Percentiles rank a stretch among this genome's conserved stretches.
Conservation (phyloP, 2,888 invertebrate genomes). For the Trachelus iudaicus region DNA sequence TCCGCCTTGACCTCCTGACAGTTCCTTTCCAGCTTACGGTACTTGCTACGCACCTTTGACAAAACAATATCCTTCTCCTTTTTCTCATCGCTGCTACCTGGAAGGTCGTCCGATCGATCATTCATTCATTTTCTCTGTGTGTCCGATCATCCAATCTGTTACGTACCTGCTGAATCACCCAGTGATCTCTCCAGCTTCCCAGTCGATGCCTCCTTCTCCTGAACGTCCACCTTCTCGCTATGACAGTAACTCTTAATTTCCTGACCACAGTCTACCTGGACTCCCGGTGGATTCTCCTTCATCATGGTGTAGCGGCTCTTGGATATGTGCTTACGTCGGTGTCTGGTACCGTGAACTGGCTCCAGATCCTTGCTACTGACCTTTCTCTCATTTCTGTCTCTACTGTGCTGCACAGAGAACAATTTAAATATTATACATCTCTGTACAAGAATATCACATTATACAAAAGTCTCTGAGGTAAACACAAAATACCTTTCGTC, state of each 20-base stretch:
- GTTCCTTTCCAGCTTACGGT: conserved; percentile 45
- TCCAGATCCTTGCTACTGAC: conserved; percentile 36
- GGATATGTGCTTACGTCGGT: conserved; percentile 27
- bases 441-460: neutral
- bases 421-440: neutral
- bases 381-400: conserved; percentile 24
- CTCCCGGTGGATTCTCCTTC: neutral
- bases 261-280: neutral
- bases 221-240: neutral
- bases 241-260: neutral
- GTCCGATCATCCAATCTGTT: neutral
- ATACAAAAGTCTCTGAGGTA: neutral
- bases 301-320: neutral
- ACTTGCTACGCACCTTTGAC: conserved; percentile 42
- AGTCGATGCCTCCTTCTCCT: neutral
- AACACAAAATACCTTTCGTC: conserved; percentile 30
- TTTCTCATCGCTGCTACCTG: conserved; percentile 36
- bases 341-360: conserved; percentile 36
- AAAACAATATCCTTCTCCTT: conserved; percentile 42
- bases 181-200: neutral
- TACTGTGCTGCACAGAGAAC: conserved; percentile 30
- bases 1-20: conserved; percentile 37
- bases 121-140: neutral
- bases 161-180: neutral
- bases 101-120: neutral